Evolutionary conservation across 2,113 vertebrate genomes (phyloP).

Genomic region (Emberiza fucata): DNA sequence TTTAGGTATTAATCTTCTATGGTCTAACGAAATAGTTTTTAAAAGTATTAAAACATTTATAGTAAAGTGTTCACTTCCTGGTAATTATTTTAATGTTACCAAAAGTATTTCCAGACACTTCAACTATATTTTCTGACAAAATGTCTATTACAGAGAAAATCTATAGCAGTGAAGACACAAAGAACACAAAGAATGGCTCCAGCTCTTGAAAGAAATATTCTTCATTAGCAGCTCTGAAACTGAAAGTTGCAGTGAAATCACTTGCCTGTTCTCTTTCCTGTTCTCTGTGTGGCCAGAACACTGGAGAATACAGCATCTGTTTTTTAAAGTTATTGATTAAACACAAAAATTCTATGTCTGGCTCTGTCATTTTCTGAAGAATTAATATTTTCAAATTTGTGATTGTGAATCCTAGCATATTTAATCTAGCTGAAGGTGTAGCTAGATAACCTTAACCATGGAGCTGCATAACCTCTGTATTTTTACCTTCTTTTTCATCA

Average conservation of each 20-base stretch:
- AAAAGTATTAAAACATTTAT: neutral
- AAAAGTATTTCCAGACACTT: neutral
- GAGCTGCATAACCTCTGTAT: neutral
- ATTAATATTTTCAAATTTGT: neutral
- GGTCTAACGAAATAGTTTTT: neutral
- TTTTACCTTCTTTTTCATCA: neutral
- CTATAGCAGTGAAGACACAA: fast-evolving
- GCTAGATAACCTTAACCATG: neutral
- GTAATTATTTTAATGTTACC: neutral
- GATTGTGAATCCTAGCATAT: neutral
- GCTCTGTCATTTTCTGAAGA: neutral
- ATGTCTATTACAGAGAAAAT: neutral
- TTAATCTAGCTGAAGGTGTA: neutral
- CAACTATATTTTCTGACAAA: neutral
- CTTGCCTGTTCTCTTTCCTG: neutral
- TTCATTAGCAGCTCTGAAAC: neutral
- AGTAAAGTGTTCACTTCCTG: neutral
- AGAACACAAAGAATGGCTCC: neutral
- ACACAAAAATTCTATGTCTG: neutral
- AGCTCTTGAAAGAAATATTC: neutral
- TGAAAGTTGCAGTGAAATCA: neutral
- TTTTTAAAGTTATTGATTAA: neutral
- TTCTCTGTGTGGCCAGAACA: neutral
- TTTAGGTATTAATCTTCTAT: neutral
- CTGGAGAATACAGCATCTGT: neutral